phyloP scores from a whole-genome alignment of 2,888 invertebrate genomes.

The Seira ritae region DNA sequence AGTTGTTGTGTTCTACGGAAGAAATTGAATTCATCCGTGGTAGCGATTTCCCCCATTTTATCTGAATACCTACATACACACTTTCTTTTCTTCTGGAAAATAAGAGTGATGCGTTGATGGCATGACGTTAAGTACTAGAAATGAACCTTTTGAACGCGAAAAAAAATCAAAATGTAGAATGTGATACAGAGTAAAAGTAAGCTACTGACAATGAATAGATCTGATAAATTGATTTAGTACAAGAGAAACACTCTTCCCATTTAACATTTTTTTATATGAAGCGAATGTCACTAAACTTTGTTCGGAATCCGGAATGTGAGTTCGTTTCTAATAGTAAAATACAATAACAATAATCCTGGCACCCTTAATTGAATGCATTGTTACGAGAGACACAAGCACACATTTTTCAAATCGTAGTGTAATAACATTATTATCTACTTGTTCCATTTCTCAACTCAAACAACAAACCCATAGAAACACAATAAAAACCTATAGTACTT shows the following conservation, averaged over 20 bases:
- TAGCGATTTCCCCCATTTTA: no score
- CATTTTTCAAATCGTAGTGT: background rate
- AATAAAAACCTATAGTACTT: background rate
- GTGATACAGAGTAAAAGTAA: no score
- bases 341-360: background rate
- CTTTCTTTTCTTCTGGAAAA: background rate
- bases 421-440: background rate
- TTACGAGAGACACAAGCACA: background rate
- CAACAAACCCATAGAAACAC: conserved; percentile 5
- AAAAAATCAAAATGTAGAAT: no score
- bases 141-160: background rate
- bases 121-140: conserved; percentile 34
- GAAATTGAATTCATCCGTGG: background rate
- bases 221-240: conserved; percentile 1
- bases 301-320: background rate
- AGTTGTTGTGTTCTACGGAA: background rate
- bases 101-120: conserved; percentile 47
- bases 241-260: background rate
- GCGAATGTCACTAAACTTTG: background rate
- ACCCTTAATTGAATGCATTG: background rate
- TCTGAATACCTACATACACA: background rate
- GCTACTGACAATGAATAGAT: background rate
- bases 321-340: background rate
- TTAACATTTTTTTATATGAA: no score
- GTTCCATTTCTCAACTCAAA: conserved; percentile 3